Base-by-base conservation (phyloP, 2,888 invertebrate genomes). In the Caenorhabditis plicata region DNA sequence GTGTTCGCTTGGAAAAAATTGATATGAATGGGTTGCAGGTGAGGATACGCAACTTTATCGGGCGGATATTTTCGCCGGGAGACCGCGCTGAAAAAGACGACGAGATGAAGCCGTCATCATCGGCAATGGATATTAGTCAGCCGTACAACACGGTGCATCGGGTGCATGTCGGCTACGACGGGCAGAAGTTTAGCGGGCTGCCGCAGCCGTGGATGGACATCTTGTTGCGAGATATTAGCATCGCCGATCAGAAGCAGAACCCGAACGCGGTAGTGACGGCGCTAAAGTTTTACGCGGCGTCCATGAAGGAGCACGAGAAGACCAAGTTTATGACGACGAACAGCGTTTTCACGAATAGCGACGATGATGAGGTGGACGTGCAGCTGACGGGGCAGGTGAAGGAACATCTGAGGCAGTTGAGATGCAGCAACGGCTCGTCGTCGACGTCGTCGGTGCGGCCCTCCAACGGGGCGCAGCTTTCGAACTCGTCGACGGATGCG, bases 231-330 rank as follows among this genome's bases (percentile, higher is more conserved):
- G 75, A 77, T 46, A 73, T 78, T n/a, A 75, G 76, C 44, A 64
- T 76, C 29, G 74, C 73, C 27, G 78, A 78, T 46, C 91, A 92
- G 82, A 87, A 88, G 81, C 88, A 91, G 75, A 90, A 94, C 83
- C 93, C 93, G 2, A 87, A 88, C 75, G 73, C 74, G 2, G 73
- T 74, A 8, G 87, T 91, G 50, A 90, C 91, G 80, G 94, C 93
- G 23, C 87, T 94, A 46, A 90, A 90, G 78, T 91, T 88, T 81
- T 92, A 91, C 81, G 90, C 91, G 19, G 61, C 68, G 5, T 67
- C 75, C 15, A 55, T 75, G 48, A 75, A 77, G 44, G 69, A 73
- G 38, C 73, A 73, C 31, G 67, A 77, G 41, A 58, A 68, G 40
- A 73, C 73, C 13, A 78, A 74, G 50, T 78, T 74, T 45, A 74